Conservation (phyloP, 2,888 invertebrate species). For the Cheilosia vernalis region DNA sequence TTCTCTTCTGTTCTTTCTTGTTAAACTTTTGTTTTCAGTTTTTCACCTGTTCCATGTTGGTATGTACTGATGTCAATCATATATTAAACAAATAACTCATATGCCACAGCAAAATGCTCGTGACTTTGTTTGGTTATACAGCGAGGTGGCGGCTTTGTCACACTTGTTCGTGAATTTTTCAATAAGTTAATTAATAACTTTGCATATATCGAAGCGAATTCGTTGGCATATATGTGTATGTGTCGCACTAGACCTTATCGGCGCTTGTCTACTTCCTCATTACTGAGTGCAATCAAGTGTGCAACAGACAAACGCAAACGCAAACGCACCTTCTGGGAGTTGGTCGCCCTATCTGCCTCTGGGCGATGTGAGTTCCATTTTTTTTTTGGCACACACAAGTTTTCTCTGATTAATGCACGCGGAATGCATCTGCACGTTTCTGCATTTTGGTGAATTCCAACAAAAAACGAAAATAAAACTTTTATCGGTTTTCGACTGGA, state of each 20-base stretch:
- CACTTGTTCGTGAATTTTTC: slow-evolving; percentile 50
- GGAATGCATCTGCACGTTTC: slow-evolving; percentile 62
- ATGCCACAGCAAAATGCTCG: slow-evolving; percentile 19
- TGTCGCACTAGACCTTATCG: slow-evolving; percentile 47
- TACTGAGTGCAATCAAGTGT: slow-evolving; percentile 53
- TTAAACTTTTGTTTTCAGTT: slow-evolving; percentile 42
- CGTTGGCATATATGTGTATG: neutral
- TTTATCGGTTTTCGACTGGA: slow-evolving; percentile 50
- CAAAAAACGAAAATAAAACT: no score
- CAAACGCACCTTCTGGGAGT: slow-evolving; percentile 42
- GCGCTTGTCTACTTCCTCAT: slow-evolving; percentile 59
- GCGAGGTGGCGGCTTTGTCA: slow-evolving; percentile 12
- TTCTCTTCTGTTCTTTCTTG: slow-evolving; percentile 4
- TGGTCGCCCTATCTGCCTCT: neutral
- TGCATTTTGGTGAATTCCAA: slow-evolving; percentile 26
- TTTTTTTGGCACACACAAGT: slow-evolving; percentile 21
- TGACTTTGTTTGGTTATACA: slow-evolving; percentile 20
- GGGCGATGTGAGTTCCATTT: slow-evolving; percentile 1
- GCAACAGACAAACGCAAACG: slow-evolving; percentile 26
- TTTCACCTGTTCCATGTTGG: slow-evolving; percentile 62
- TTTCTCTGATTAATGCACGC: slow-evolving; percentile 60
- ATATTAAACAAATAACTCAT: slow-evolving; percentile 56
- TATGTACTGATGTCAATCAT: slow-evolving; percentile 51
- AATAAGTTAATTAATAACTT: slow-evolving; percentile 66
- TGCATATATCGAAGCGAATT: slow-evolving; percentile 21